A percentile compares a stretch with the other conserved stretches of the same genome.
phyloP scores from a whole-genome alignment of 2,888 invertebrate genomes.

The Megaustenia siamemsis region DNA sequence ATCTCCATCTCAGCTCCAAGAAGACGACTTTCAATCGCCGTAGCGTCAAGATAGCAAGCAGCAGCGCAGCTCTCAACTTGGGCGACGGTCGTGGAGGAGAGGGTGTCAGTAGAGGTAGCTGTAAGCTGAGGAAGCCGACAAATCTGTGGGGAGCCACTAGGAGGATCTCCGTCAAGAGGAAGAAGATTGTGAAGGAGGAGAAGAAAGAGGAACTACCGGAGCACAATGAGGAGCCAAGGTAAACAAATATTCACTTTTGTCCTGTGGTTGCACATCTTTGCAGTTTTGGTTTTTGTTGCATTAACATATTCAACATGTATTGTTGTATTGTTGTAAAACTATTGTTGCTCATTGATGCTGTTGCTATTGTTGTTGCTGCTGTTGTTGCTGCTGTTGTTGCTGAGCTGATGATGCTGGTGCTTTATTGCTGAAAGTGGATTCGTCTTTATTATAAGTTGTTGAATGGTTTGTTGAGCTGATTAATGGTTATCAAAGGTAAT shows the following conservation, averaged over 20 bases:
- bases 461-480: too few species aligned
- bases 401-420: too few species aligned
- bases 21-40: neutral
- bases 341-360: too few species aligned
- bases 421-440: too few species aligned
- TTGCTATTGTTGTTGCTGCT: too few species aligned
- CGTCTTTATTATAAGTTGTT: too few species aligned
- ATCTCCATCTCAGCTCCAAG: neutral
- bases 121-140: constrained; percentile 46
- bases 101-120: neutral
- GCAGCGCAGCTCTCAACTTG: neutral
- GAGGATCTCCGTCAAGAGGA: constrained; percentile 47
- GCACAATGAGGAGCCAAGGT: constrained; percentile 16
- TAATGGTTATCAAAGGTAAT: too few species aligned
- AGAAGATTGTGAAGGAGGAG: constrained; percentile 27
- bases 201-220: constrained; percentile 18
- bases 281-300: too few species aligned
- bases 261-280: too few species aligned
- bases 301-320: too few species aligned
- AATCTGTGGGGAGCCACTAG: constrained; percentile 45
- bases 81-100: neutral
- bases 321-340: too few species aligned
- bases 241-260: neutral
- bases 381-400: too few species aligned
- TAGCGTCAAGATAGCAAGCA: neutral